phyloP scores from a whole-genome alignment of 1,140 invertebrate species.

The Dreissena rostriformis region DNA sequence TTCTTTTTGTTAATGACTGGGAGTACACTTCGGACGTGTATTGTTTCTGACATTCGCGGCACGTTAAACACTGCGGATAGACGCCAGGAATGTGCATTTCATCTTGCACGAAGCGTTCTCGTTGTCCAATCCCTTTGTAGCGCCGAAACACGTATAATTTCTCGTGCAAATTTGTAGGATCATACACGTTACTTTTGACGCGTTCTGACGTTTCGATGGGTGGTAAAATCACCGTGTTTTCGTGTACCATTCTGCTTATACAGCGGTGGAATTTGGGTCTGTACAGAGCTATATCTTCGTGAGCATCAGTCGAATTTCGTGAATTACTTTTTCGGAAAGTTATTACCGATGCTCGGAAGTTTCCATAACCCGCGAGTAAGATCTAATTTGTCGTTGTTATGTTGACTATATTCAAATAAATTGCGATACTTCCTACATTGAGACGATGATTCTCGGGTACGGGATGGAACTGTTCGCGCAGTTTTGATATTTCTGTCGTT shows the following conservation, averaged over 20 bases:
- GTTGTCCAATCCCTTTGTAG: constrained; percentile 8
- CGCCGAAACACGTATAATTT: constrained; percentile 31
- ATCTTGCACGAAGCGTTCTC: constrained; percentile 39
- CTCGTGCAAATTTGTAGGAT: constrained; percentile 32
- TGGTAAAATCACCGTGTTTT: constrained; percentile 39
- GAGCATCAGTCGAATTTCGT: neutral
- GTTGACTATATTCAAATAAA: constrained; percentile 40
- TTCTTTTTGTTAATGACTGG: constrained; percentile 4
- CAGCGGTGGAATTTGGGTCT: constrained; percentile 6
- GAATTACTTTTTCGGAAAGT: constrained; percentile 21
- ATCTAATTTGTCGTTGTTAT: constrained; percentile 25
- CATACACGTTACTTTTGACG: constrained; percentile 15
- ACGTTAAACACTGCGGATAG: constrained; percentile 49
- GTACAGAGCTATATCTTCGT: constrained; percentile 39
- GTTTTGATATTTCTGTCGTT: neutral
- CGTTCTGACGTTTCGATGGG: constrained; percentile 34
- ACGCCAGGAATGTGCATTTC: constrained; percentile 32
- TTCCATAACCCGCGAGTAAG: constrained; percentile 35
- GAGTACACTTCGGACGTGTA: constrained; percentile 36
- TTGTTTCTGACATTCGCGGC: constrained; percentile 35
- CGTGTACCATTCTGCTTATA: constrained; percentile 24
- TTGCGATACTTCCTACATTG: constrained; percentile 35
- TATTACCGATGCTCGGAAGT: constrained; percentile 41
- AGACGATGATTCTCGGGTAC: neutral
- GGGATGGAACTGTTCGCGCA: neutral